Evolutionary conservation across 2,797 vertebrate genomes (phyloP), one percentile per base, ranked within the genome.

Genomic region (Manis pentadactyla): DNA sequence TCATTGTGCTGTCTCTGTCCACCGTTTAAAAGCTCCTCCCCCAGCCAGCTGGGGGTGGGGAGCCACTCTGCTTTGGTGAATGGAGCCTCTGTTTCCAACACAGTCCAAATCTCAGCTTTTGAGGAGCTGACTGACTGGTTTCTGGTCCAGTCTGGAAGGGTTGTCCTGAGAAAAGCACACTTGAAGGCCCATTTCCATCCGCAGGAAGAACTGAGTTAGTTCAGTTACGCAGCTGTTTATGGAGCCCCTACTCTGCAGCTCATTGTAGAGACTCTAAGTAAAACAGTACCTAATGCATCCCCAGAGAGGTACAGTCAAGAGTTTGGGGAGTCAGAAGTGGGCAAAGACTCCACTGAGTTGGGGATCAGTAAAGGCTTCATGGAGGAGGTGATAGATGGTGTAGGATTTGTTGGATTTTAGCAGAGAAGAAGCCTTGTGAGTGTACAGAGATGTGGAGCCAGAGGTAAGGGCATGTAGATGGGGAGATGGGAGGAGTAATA

Each of bases 361-460:
- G 37, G 12, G 29, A 53, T 79, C 42, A 37, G 4, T 96, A 81
- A 66, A 85, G 59, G 27, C 14, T 81, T 94, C 0, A 0, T 64
- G 42, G 46, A 93, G 27, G 37, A 85, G 10, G 8, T 51, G 15
- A 79, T 93, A 57, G 23, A 23, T 74, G 53, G 21, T 90, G 27
- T 79, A 51, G 25, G 91, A 77, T 87, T 18, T 61, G 31, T 82
- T 93, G 55, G 64, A 61, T 88, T 61, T 97, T 27, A 83, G 57
- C 51, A 68, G 53, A 95, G 71, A 96, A 89, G 64, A 64, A 11
- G 15, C 42, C 31, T 93, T 59, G 19, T 74, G 78, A 21, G 61
- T 21, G 1, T 83, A 88, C 31, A 81, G 63, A 82, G 42, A 74
- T 18, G 5, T 34, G 73, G 57, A 23, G 42, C 51, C 18, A 34